These are phyloP conservation scores for Microplitis mediator DNA, from an alignment of 1,140 invertebrate genomes.

Conservation along the genomic window DNA sequence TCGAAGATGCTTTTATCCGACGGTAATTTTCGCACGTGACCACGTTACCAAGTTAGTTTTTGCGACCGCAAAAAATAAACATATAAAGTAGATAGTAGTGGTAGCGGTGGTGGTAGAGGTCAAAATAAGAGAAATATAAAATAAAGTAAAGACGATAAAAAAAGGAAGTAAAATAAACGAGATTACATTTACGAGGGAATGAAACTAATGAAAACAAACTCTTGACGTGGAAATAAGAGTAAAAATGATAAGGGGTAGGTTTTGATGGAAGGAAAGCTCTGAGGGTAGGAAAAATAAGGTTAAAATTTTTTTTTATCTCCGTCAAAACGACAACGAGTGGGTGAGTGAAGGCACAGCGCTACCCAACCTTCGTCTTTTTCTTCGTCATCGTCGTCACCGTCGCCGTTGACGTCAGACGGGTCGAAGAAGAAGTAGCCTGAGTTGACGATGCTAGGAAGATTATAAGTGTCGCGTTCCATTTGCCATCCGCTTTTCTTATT, in stretches of 20 bases:
- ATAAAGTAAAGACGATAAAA: not conserved
- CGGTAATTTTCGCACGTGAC: conserved; percentile 13
- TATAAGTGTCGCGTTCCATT: conserved; percentile 49
- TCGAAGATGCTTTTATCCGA: conserved; percentile 11
- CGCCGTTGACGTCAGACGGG: conserved; percentile 21
- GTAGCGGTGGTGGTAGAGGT: not conserved
- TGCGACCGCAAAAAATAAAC: not conserved
- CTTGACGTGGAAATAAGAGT: conserved; percentile 24
- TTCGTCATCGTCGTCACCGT: not conserved
- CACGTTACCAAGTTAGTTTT: not conserved
- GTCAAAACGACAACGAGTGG: conserved; percentile 21
- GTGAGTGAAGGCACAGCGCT: not conserved
- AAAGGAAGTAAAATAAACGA: not conserved
- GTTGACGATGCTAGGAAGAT: conserved; percentile 37
- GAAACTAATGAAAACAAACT: conserved; percentile 29
- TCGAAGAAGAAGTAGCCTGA: conserved; percentile 22
- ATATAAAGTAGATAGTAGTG: not conserved
- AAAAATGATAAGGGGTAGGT: conserved; percentile 25
- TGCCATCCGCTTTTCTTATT: conserved; percentile 29
- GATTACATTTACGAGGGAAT: conserved; percentile 22
- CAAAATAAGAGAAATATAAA: conserved; percentile 7
- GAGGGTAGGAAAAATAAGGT: conserved; percentile 16
- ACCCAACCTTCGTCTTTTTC: not conserved
- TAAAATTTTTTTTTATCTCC: conserved; percentile 8
- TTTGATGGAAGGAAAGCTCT: conserved; percentile 16